Conservation (phyloP, 2,113 vertebrate species). For the Notechis scutatus region DNA sequence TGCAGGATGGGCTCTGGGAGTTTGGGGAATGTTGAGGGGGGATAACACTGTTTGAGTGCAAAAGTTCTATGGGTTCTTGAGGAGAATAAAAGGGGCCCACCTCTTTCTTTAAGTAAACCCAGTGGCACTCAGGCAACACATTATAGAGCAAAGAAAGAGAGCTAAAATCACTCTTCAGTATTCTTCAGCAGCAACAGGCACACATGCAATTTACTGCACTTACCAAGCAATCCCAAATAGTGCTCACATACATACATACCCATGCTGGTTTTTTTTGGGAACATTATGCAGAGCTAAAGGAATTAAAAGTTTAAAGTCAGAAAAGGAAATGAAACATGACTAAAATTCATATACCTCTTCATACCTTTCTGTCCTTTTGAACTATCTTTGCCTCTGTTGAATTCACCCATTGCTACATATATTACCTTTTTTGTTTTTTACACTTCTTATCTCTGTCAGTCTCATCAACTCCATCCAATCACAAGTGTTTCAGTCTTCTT, state of each 20-base stretch:
- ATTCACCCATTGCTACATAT: not conserved
- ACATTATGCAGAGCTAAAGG: not conserved
- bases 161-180: no score
- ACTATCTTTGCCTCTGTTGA: not conserved
- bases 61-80: no score
- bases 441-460: not conserved
- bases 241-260: not conserved
- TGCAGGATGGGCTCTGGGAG: no score
- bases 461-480: not conserved
- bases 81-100: no score
- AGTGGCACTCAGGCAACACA: no score
- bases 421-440: not conserved
- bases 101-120: no score
- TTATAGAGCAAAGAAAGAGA: no score
- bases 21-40: no score
- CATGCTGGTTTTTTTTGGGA: no score
- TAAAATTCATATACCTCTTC: not conserved
- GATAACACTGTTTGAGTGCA: no score
- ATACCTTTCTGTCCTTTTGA: not conserved
- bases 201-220: not conserved
- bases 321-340: not conserved
- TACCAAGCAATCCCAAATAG: not conserved
- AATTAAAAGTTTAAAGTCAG: not conserved
- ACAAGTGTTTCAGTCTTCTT: not conserved
- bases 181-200: no score